Evolutionary conservation across 2,888 invertebrate genomes (phyloP), one percentile per base, ranked within the genome.

Genomic region (Chrysina gloriosa): DNA sequence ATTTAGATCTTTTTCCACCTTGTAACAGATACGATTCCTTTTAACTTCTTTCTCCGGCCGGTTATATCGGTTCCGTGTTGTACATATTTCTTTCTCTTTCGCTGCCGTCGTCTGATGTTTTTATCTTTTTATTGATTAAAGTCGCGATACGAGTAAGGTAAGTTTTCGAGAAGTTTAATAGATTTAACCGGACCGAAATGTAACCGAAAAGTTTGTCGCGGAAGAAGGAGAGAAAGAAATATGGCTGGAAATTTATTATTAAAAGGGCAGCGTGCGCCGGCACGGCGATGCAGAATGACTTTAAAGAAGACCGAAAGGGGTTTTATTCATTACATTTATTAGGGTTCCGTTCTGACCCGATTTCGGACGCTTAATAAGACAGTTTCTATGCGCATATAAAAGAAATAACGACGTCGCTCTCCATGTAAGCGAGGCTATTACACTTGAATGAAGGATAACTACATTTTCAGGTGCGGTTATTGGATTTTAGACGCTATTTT

Each of bases 341-440:
- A 6, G 21, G 45, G 16, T 9, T 45, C 21, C 9, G 7, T 16
- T 19, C 9, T 45, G 21, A 7, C 45, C 16, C 45, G 21, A 21
- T 45, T 45, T 9, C 21, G 19, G 45, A 19, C 19, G 45, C 19
- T 45, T 45, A 45, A 45, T 45, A 45, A 6, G 45, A 45, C 21
- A 45, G 45, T 45, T 45, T 45, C 45, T 45, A 45, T 45, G 45
- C 45, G 45, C 45, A 45, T 45, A 45, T 21, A 45, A 21, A 42
- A 23, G 45, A 45, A 45, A 45, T 6, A 45, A 9, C 45, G 21
- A 6, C 21, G 21, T n/a, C 9, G 3, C 19, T 0, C 19, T 6
- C 16, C 19, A 45, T 45, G 45, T 7, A 45, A 14, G 45, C 16
- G 19, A 3, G 9, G 19, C 45, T n/a, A 45, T 45, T 45, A 45